Percentiles rank a stretch among this genome's conserved stretches.
Evolutionary conservation across 2,888 invertebrate species (phyloP).

Genomic region (Frankliniella fusca): DNA sequence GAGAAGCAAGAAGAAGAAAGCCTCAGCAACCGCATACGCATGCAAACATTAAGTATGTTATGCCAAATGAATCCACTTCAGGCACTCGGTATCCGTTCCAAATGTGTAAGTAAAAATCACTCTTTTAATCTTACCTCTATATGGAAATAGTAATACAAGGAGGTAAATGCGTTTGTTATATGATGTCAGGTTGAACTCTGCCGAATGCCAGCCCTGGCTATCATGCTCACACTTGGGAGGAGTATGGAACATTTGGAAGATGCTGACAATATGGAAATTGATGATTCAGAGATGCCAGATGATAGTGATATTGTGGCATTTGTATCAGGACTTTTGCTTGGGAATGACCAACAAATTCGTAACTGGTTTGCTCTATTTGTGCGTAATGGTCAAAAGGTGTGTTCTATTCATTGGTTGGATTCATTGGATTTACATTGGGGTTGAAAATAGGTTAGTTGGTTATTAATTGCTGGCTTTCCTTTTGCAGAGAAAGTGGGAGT

Average conservation of each 20-base stretch:
- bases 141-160: not conserved
- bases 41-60: slow-evolving; percentile 70
- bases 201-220: slow-evolving; percentile 66
- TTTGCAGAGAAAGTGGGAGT: slow-evolving; percentile 65
- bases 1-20: slow-evolving; percentile 86
- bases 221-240: slow-evolving; percentile 41
- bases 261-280: slow-evolving; percentile 41
- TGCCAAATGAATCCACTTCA: slow-evolving; percentile 88
- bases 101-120: slow-evolving; percentile 60
- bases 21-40: slow-evolving; percentile 67
- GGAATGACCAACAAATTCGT: slow-evolving; percentile 82
- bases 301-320: slow-evolving; percentile 67
- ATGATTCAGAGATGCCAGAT: slow-evolving; percentile 32
- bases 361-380: slow-evolving; percentile 92
- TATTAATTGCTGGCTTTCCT: slow-evolving; percentile 32
- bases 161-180: slow-evolving; percentile 31
- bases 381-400: slow-evolving; percentile 72
- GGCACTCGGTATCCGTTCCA: slow-evolving; percentile 75
- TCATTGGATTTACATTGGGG: not conserved
- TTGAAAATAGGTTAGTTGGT: not conserved
- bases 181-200: slow-evolving; percentile 65
- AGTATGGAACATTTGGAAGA: slow-evolving; percentile 34
- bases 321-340: slow-evolving; percentile 81
- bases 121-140: slow-evolving; percentile 22
- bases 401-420: slow-evolving; percentile 28